A percentile compares a stretch with the other conserved stretches of the same genome.
These are phyloP conservation scores for Nasonia oneida DNA, from an alignment of 2,888 invertebrate species.

Conservation along the genomic window DNA sequence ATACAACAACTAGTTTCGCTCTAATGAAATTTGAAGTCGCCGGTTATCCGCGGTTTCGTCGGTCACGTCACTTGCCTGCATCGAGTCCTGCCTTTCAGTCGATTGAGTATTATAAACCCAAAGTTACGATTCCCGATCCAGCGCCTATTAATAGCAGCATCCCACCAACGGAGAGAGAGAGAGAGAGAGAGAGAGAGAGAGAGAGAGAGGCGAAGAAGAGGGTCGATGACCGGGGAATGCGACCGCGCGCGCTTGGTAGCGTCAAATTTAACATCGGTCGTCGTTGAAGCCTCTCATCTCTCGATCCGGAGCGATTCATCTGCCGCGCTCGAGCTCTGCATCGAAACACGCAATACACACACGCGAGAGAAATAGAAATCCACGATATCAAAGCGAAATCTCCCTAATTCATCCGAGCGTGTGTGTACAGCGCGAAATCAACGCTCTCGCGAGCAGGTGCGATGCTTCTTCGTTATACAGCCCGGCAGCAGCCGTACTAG, in stretches of 20 bases:
- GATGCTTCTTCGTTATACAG: conserved; percentile 41
- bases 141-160: conserved; percentile 12
- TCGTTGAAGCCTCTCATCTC: background rate
- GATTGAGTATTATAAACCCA: background rate
- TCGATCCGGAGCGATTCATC: background rate
- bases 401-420: background rate
- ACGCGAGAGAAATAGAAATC: background rate
- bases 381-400: background rate
- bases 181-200: background rate
- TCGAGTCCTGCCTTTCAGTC: background rate
- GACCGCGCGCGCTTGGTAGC: background rate
- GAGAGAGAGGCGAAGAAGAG: background rate
- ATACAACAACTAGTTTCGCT: background rate
- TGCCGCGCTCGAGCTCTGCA: background rate
- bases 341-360: background rate
- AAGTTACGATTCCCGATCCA: conserved; percentile 18
- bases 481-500: background rate
- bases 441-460: conserved; percentile 11
- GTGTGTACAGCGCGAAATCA: background rate
- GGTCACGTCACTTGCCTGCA: background rate
- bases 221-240: conserved; percentile 34
- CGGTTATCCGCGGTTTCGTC: background rate
- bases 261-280: conserved; percentile 19
- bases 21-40: background rate
- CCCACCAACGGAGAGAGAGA: background rate